Conservation (phyloP, 2,888 invertebrate genomes). For the Drosophila multiciliata region DNA sequence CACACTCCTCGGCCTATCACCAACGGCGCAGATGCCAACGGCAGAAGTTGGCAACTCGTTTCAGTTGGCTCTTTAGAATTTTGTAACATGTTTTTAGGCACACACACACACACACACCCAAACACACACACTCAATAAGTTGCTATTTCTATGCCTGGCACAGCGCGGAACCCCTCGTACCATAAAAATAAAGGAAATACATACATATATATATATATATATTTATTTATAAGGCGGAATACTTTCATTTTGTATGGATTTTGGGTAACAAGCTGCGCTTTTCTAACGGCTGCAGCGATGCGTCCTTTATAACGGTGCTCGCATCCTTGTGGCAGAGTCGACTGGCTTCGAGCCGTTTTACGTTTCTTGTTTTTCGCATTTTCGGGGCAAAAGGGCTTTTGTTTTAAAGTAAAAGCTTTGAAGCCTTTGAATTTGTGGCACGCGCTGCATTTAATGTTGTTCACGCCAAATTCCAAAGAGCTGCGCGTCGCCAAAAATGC, state of each 20-base stretch:
- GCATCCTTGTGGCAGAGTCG: slow-evolving; percentile 28
- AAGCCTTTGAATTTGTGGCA: slow-evolving; percentile 68
- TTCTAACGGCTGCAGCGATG: slow-evolving; percentile 44
- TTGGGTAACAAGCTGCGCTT: slow-evolving; percentile 48
- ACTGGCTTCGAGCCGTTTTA: slow-evolving; percentile 46
- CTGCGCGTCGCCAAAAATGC: slow-evolving; percentile 56
- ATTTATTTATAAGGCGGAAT: slow-evolving; percentile 26
- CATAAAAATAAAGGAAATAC: background rate
- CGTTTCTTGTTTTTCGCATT: slow-evolving; percentile 8
- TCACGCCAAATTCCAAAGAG: slow-evolving; percentile 58
- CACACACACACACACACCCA: slow-evolving; percentile 22
- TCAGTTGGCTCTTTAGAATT: slow-evolving; percentile 64
- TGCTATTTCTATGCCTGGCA: slow-evolving; percentile 54
- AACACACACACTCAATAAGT: slow-evolving; percentile 33
- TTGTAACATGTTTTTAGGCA: slow-evolving; percentile 59
- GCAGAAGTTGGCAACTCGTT: slow-evolving; percentile 26
- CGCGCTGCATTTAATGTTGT: slow-evolving; percentile 73
- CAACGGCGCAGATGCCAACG: slow-evolving; percentile 41
- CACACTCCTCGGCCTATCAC: background rate
- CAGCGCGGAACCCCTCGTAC: slow-evolving; percentile 1
- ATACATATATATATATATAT: background rate
- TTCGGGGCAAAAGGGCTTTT: slow-evolving; percentile 44
- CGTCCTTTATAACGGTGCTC: slow-evolving; percentile 36
- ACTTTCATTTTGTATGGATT: slow-evolving; percentile 69
- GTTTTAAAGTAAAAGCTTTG: slow-evolving; percentile 66